These are phyloP conservation scores for Ectropis crepuscularia DNA, from an alignment of 2,888 invertebrate species.

Conservation along the genomic window DNA sequence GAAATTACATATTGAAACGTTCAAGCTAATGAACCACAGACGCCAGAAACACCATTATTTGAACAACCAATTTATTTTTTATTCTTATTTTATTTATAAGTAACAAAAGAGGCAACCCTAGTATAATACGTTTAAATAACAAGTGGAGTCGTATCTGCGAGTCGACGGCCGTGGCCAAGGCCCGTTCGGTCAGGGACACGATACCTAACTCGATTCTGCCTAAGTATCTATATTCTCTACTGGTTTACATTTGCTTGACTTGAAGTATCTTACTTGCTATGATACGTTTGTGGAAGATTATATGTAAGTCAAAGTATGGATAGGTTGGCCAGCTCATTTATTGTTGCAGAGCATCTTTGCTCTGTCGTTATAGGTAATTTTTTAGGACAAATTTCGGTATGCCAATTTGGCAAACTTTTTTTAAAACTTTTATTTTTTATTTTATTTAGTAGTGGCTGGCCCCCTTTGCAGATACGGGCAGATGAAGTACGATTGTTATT, in stretches of 20 bases:
- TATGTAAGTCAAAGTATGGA: background rate
- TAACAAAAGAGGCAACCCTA: constrained; percentile 20
- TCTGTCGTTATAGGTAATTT: too few species aligned
- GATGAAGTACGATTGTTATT: too few species aligned
- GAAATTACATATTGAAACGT: too few species aligned
- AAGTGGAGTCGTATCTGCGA: constrained; percentile 48
- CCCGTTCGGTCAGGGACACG: constrained; percentile 77
- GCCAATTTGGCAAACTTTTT: too few species aligned
- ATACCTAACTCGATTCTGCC: constrained; percentile 65
- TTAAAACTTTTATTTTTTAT: too few species aligned
- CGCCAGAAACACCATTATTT: background rate
- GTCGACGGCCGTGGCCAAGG: constrained; percentile 79
- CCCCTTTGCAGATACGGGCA: too few species aligned
- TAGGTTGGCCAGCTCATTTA: background rate
- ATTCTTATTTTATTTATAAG: background rate
- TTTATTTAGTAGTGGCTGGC: too few species aligned
- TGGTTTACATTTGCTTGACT: constrained; percentile 8
- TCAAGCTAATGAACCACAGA: too few species aligned
- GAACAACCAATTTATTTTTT: background rate
- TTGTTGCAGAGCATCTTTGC: background rate
- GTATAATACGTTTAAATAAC: constrained; percentile 35
- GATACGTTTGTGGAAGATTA: background rate
- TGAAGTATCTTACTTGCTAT: constrained; percentile 3
- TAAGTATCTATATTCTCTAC: constrained; percentile 12
- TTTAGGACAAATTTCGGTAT: too few species aligned